Evolutionary conservation across 2,797 vertebrate species (phyloP).

Genomic region (Platalea minor): DNA sequence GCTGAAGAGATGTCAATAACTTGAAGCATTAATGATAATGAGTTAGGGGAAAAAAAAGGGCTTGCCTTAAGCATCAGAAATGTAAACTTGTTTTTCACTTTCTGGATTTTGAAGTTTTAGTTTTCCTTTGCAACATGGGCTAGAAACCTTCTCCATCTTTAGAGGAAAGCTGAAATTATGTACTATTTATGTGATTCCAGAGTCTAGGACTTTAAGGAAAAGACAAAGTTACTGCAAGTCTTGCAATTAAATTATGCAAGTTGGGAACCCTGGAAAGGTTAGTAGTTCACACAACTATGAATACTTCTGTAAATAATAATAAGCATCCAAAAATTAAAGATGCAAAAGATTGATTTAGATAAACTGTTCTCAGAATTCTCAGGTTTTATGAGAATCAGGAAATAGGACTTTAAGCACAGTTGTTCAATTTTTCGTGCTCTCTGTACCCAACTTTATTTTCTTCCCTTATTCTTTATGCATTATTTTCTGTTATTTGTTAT

Average conservation of each 20-base stretch:
- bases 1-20: not conserved
- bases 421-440: not conserved
- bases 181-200: not conserved
- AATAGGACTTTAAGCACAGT: not conserved
- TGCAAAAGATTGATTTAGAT: not conserved
- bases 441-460: not conserved
- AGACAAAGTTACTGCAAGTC: not conserved
- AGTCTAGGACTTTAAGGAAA: not conserved
- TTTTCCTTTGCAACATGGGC: not conserved
- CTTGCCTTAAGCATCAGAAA: not conserved
- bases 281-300: not conserved
- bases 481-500: constrained; percentile 3
- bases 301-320: not conserved
- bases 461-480: not conserved
- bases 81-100: not conserved
- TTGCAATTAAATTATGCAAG: not conserved
- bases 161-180: not conserved
- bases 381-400: not conserved
- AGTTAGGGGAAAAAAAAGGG: not conserved
- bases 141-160: not conserved
- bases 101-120: not conserved
- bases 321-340: not conserved
- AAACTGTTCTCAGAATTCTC: not conserved
- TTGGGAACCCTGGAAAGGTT: not conserved
- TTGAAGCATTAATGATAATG: not conserved